Percentiles rank a stretch among this genome's conserved stretches.
These are phyloP conservation scores for Heliothis peltigera DNA, from an alignment of 2,888 invertebrate genomes.

Conservation along the genomic window DNA sequence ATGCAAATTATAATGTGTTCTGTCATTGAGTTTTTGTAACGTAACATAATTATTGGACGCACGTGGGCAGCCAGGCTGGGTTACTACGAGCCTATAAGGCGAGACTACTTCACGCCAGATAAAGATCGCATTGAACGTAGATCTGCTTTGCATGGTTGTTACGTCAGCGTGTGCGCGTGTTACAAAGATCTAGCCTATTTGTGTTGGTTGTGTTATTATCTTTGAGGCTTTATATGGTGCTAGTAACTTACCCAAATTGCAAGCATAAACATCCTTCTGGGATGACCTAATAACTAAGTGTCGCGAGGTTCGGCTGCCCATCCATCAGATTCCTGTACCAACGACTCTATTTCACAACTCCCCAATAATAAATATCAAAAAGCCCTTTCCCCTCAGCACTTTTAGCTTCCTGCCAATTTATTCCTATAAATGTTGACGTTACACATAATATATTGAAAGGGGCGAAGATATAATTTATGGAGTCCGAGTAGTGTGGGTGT, in stretches of 20 bases:
- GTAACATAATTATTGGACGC: conserved; percentile 65
- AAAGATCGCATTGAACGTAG: conserved; percentile 35
- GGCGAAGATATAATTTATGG: conserved; percentile 40
- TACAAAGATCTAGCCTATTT: conserved; percentile 15
- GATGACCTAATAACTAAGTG: neutral
- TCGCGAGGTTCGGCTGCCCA: neutral
- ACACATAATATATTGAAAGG: conserved; percentile 41
- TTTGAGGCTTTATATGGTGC: neutral
- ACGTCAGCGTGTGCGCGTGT: conserved; percentile 28
- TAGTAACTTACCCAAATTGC: neutral
- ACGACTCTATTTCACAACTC: conserved; percentile 25
- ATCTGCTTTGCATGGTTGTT: conserved; percentile 29
- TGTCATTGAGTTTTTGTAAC: conserved; percentile 82
- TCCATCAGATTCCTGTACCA: neutral
- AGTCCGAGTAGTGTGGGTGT: conserved; percentile 35
- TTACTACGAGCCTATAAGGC: conserved; percentile 56
- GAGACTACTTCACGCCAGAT: conserved; percentile 44
- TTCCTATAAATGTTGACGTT: conserved; percentile 42
- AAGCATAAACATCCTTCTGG: neutral
- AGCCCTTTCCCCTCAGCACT: conserved; percentile 42
- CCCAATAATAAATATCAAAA: conserved; percentile 37
- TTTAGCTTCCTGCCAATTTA: conserved; percentile 62
- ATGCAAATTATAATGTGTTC: conserved; percentile 77
- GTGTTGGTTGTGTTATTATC: neutral
- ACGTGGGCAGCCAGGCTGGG: conserved; percentile 69